phyloP scores from a whole-genome alignment of 1,140 invertebrate genomes.

The Schlechtendalia chinensis region DNA sequence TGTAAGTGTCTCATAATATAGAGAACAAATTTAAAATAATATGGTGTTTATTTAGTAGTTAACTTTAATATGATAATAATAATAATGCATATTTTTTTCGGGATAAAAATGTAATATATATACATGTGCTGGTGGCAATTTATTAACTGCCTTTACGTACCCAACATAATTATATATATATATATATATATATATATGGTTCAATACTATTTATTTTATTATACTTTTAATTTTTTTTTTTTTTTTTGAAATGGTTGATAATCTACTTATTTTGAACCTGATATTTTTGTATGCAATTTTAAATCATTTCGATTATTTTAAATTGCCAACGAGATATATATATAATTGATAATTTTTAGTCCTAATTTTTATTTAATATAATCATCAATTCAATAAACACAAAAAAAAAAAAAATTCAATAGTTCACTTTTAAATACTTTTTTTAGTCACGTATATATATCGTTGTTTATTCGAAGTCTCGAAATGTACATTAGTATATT shows the following conservation, averaged over 20 bases:
- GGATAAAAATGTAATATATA: constrained; percentile 45
- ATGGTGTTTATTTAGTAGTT: constrained; percentile 48
- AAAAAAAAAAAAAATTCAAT: neutral
- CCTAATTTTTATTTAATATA: neutral
- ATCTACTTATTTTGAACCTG: constrained; percentile 33
- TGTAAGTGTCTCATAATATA: constrained; percentile 50
- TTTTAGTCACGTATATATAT: neutral
- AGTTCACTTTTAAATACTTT: neutral
- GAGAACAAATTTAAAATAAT: constrained; percentile 49
- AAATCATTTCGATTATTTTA: constrained; percentile 29
- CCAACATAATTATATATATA: constrained; percentile 43
- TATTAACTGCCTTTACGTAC: constrained; percentile 43
- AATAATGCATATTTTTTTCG: constrained; percentile 44
- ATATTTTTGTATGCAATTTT: constrained; percentile 37
- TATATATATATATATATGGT: constrained; percentile 48
- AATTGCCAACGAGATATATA: neutral
- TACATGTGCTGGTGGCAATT: constrained; percentile 38
- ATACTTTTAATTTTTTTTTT: constrained; percentile 36
- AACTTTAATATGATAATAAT: too few species aligned
- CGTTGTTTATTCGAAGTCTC: neutral
- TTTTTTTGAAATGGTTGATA: constrained; percentile 35
- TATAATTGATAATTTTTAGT: neutral
- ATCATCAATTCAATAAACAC: neutral
- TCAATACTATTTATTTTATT: constrained; percentile 49
- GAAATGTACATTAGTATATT: neutral